phyloP scores from a whole-genome alignment of 2,113 vertebrate genomes.

The Thoracochromis brauschi region DNA sequence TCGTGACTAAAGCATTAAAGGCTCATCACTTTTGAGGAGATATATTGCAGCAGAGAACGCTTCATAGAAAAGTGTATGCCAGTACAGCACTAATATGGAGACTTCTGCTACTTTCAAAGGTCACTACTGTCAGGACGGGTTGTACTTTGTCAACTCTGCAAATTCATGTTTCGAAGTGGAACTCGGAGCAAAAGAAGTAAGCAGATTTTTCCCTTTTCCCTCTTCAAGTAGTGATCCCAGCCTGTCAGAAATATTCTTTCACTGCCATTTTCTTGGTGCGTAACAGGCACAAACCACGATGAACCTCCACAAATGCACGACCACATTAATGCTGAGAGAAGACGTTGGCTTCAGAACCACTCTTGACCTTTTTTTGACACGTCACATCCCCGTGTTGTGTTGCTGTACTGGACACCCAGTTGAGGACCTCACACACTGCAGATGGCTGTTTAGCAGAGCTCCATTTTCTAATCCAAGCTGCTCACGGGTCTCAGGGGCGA shows the following conservation, averaged over 20 bases:
- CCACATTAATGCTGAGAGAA: not conserved
- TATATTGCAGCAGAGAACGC: not conserved
- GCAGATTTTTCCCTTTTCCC: not conserved
- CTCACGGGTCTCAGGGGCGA: not conserved
- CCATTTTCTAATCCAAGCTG: constrained; percentile 8
- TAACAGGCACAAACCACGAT: not conserved
- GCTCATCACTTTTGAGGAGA: not conserved
- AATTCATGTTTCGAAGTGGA: not conserved
- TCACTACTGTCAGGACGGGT: not conserved
- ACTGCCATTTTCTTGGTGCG: not conserved
- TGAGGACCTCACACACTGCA: not conserved
- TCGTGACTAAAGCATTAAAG: not conserved
- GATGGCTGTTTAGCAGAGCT: not conserved
- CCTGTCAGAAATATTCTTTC: not conserved
- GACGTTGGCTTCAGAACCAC: not conserved
- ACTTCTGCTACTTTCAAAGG: not conserved
- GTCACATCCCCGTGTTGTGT: not conserved
- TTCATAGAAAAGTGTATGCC: not conserved
- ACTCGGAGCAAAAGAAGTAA: not conserved
- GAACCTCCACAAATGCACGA: not conserved
- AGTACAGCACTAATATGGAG: not conserved
- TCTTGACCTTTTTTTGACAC: not conserved
- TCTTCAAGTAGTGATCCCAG: rapidly evolving
- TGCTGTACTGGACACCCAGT: not conserved
- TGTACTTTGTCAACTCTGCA: not conserved